Conservation (phyloP, 2,797 vertebrate species). For the Enteromius paludinosus region DNA sequence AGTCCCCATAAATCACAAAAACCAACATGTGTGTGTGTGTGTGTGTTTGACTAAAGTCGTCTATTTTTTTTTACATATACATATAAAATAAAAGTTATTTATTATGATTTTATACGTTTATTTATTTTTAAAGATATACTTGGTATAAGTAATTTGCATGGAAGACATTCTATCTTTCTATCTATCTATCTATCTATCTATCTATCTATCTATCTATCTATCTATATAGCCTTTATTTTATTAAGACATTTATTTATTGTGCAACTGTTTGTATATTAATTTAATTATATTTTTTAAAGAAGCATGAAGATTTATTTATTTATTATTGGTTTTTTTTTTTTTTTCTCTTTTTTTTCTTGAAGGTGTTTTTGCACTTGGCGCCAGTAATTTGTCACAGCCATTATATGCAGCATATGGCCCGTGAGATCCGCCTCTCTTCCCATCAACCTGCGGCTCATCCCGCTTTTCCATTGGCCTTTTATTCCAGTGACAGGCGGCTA, state of each 20-base stretch:
- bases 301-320: not conserved
- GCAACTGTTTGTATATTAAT: not conserved
- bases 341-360: not conserved
- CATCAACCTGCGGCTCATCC: constrained; percentile 45
- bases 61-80: too few species aligned
- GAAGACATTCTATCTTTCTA: not conserved
- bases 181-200: not conserved
- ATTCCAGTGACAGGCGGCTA: constrained; percentile 38
- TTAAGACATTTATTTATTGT: not conserved
- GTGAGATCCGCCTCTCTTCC: constrained; percentile 39
- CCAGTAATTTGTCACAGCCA: not conserved
- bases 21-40: too few species aligned
- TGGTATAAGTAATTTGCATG: not conserved
- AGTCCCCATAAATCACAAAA: too few species aligned
- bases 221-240: not conserved
- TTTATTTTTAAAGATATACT: not conserved
- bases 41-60: too few species aligned
- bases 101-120: not conserved
- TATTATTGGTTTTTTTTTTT: too few species aligned
- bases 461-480: constrained; percentile 52
- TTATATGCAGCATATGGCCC: constrained; percentile 12
- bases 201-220: not conserved
- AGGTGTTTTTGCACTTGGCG: constrained; percentile 13
- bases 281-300: not conserved
- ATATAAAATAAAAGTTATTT: too few species aligned